phyloP scores from a whole-genome alignment of 2,113 vertebrate genomes.

The Etheostoma spectabile region DNA sequence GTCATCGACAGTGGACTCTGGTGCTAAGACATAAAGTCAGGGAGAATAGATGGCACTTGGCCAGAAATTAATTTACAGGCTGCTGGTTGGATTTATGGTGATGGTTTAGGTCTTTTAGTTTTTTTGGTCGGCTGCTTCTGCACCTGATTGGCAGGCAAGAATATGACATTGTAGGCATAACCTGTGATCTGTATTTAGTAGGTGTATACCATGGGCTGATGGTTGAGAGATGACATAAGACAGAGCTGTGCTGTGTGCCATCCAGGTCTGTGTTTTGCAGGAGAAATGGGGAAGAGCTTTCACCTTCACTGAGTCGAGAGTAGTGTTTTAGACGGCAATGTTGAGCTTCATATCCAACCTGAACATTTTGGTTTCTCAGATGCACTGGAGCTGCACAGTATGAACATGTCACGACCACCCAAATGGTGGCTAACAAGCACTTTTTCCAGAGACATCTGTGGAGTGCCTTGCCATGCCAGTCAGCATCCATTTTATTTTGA shows the following conservation, averaged over 20 bases:
- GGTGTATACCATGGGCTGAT: not conserved
- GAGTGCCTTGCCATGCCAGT: not conserved
- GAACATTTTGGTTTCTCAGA: slow-evolving; percentile 15
- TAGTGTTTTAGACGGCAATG: not conserved
- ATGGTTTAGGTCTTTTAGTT: slow-evolving; percentile 16
- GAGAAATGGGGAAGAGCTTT: not conserved
- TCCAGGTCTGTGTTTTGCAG: slow-evolving; percentile 10
- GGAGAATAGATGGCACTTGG: slow-evolving; percentile 16
- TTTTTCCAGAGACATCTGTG: slow-evolving; percentile 22
- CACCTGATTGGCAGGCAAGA: not conserved
- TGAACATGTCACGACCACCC: not conserved
- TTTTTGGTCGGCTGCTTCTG: not conserved
- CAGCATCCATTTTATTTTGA: slow-evolving; percentile 35
- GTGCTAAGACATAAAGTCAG: slow-evolving; percentile 14
- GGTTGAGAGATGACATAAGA: not conserved
- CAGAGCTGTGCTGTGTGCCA: not conserved
- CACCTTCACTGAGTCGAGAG: slow-evolving; percentile 2
- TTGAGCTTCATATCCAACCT: not conserved
- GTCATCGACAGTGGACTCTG: slow-evolving; percentile 16
- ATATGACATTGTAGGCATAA: not conserved
- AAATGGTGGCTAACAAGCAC: slow-evolving; percentile 4
- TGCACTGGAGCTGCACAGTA: slow-evolving; percentile 1
- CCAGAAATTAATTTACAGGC: slow-evolving; percentile 28
- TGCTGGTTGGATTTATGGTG: slow-evolving; percentile 34
- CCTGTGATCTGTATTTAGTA: not conserved